Conservation (phyloP, 2,888 invertebrate species). For the Zygaena filipendulae region DNA sequence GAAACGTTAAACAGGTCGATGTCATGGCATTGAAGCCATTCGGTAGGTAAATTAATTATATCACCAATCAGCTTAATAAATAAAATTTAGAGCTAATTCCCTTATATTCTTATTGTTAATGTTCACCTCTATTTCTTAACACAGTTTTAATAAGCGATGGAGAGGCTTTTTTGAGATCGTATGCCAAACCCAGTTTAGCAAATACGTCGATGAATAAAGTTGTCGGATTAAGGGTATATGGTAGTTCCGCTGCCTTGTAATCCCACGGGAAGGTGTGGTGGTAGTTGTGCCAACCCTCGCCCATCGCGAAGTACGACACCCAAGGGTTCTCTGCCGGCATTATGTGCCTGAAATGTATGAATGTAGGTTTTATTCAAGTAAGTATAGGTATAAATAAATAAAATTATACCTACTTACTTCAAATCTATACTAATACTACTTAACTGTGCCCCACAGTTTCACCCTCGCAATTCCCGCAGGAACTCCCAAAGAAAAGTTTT, state of each 20-base stretch:
- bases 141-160: constrained; percentile 58
- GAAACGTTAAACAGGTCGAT: too few relatives aligned
- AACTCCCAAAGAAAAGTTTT: too few relatives aligned
- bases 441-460: too few relatives aligned
- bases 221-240: constrained; percentile 75
- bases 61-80: too few relatives aligned
- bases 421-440: too few relatives aligned
- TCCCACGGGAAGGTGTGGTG: constrained; percentile 96
- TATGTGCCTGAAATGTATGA: constrained; percentile 68
- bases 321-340: constrained; percentile 81
- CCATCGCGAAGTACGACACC: constrained; percentile 79
- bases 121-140: constrained; percentile 64
- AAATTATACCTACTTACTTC: background rate
- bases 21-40: too few relatives aligned
- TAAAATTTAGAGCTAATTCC: too few relatives aligned
- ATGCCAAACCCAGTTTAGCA: constrained; percentile 79
- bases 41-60: too few relatives aligned
- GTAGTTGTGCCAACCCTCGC: constrained; percentile 95
- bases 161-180: constrained; percentile 77
- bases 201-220: constrained; percentile 77
- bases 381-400: background rate
- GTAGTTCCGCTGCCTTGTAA: constrained; percentile 91
- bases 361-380: background rate
- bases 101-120: too few relatives aligned
- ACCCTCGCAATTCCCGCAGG: too few relatives aligned